These are phyloP conservation scores for Geopemphigus sp. DNA, from an alignment of 1,140 invertebrate species.

Conservation along the genomic window DNA sequence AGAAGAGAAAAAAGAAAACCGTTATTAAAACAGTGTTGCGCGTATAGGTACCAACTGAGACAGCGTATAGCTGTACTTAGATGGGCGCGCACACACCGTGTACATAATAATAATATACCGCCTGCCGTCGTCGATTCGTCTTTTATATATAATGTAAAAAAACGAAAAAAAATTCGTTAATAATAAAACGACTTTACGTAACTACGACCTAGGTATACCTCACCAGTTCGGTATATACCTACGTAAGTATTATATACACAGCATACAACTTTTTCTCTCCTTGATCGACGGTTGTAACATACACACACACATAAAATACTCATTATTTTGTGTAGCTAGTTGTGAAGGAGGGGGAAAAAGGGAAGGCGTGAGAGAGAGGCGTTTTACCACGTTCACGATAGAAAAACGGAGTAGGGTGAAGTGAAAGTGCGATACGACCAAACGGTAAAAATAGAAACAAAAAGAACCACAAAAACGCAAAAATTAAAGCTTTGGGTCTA, in stretches of 20 bases:
- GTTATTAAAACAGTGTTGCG: not conserved
- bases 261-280: conserved; percentile 9
- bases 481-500: no score
- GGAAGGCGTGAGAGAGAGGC: no score
- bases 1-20: not conserved
- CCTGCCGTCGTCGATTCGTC: conserved; percentile 23
- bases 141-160: not conserved
- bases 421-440: no score
- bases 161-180: not conserved
- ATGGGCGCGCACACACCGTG: no score
- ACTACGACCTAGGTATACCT: not conserved
- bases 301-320: not conserved
- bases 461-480: no score
- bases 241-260: not conserved
- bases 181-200: not conserved
- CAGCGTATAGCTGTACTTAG: no score
- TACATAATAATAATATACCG: conserved; percentile 16
- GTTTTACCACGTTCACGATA: no score
- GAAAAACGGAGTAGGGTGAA: no score
- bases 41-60: no score
- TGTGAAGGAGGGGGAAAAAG: no score
- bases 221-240: not conserved
- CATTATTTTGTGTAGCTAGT: no score
- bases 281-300: not conserved
- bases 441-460: no score